Percentiles rank a stretch among this genome's conserved stretches.
Conservation (phyloP, 2,888 invertebrate genomes). For the Ernsta delagoae region DNA sequence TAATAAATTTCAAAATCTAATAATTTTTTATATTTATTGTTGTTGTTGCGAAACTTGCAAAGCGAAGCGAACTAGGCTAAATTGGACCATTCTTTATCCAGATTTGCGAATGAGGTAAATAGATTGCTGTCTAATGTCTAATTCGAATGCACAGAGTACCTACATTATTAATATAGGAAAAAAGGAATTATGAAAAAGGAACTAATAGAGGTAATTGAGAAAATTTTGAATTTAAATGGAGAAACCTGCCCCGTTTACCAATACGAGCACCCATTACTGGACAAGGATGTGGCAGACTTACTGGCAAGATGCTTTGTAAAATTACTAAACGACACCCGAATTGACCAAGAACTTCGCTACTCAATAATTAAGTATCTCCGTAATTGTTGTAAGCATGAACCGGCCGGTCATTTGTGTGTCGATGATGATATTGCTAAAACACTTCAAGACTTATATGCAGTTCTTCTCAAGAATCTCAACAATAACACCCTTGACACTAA, state of each 20-base stretch:
- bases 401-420: constrained; percentile 59
- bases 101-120: too few species aligned
- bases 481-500: constrained; percentile 43
- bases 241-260: constrained; percentile 58
- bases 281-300: constrained; percentile 62
- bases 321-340: constrained; percentile 54
- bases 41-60: too few species aligned
- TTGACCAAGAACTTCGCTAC: constrained; percentile 41
- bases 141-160: too few species aligned
- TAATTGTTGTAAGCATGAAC: constrained; percentile 54
- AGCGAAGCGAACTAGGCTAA: too few species aligned
- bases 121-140: too few species aligned
- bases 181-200: neutral
- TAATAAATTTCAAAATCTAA: too few species aligned
- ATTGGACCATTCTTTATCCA: too few species aligned
- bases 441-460: constrained; percentile 56
- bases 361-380: neutral
- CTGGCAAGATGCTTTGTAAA: constrained; percentile 70
- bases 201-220: neutral
- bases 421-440: constrained; percentile 58
- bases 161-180: neutral
- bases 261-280: constrained; percentile 68
- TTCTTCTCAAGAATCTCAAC: constrained; percentile 45
- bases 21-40: too few species aligned
- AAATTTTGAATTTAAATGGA: neutral